Conservation (phyloP, 2,113 vertebrate genomes). For the Salvelinus fontinalis region DNA sequence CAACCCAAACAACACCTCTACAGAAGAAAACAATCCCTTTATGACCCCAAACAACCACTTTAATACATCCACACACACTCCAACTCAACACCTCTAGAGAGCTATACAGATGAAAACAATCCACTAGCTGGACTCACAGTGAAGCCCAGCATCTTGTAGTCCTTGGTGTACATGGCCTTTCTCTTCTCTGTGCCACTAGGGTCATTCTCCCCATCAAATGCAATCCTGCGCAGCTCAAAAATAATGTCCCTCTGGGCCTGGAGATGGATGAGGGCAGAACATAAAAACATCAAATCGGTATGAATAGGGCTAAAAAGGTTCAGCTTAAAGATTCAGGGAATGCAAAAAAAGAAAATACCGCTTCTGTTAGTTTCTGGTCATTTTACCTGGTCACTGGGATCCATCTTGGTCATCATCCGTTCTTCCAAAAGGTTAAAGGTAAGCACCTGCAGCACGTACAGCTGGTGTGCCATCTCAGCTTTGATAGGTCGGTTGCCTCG, state of each 20-base stretch:
- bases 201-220: conserved; percentile 93
- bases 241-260: conserved; percentile 95
- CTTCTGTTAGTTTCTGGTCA: not conserved
- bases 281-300: not conserved
- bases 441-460: conserved; percentile 95
- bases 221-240: conserved; percentile 93
- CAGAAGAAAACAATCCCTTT: too few relatives aligned
- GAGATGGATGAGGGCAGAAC: not conserved
- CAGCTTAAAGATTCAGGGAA: not conserved
- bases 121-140: conserved; percentile 76
- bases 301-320: not conserved
- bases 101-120: not conserved
- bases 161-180: conserved; percentile 95
- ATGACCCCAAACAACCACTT: too few relatives aligned
- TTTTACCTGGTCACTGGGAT: conserved; percentile 91
- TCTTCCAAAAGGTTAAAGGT: conserved; percentile 98
- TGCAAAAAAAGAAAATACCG: not conserved
- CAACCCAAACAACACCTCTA: too few relatives aligned
- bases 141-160: conserved; percentile 98
- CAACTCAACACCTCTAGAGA: too few relatives aligned
- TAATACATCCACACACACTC: not conserved
- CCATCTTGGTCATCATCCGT: conserved; percentile 99
- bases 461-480: conserved; percentile 98
- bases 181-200: conserved; percentile 88
- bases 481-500: conserved; percentile 97